Base-by-base conservation (phyloP, 1,140 invertebrate species). In the Forficula auricularia region DNA sequence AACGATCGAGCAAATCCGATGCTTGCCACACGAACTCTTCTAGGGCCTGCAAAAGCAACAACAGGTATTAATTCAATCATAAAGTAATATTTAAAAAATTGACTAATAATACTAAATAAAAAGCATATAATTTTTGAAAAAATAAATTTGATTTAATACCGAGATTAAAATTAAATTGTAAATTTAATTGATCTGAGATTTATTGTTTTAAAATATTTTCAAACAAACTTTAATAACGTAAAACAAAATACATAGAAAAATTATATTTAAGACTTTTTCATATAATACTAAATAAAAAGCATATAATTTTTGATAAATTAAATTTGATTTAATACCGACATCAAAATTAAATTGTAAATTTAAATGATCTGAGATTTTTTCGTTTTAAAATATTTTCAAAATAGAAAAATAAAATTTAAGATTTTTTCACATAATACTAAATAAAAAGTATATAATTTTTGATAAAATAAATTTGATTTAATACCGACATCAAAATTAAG, bases 11-110 rank as follows among this genome's bases (percentile, higher is more conserved):
- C 45, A 96, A 67, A 59, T 96, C 91, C 19, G 81, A 78, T 2
- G 88, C 82, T 66, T 92, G 87, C 84, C 87, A 94, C 42, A 85
- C 79, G 58, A 96, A 90, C 57, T 94, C 88, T 65, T 98, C 92
- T 45, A 95, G 72, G 40, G 84, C 85, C 63, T 74, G 50, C 3
- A 60, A 53, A 45, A n/a, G n/a, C n/a, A n/a, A n/a, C n/a, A n/a
- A n/a, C n/a, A n/a, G n/a, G n/a, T n/a, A n/a, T n/a, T n/a, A n/a
- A 51, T 47, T 10, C 22, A 40, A 45, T 14, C 2, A 48, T 35
- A 18, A 42, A 16, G 19, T 16, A 46, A 12, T 22, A 36, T 45
- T 13, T 12, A 44, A 10, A 42, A 31, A 36, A 15, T 13, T n/a
- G n/a, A n/a, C n/a, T n/a, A n/a, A n/a, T n/a, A n/a, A n/a, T n/a